Evolutionary conservation across 2,113 vertebrate genomes (phyloP).

Genomic region (Boulengeromyrus knoepffleri): DNA sequence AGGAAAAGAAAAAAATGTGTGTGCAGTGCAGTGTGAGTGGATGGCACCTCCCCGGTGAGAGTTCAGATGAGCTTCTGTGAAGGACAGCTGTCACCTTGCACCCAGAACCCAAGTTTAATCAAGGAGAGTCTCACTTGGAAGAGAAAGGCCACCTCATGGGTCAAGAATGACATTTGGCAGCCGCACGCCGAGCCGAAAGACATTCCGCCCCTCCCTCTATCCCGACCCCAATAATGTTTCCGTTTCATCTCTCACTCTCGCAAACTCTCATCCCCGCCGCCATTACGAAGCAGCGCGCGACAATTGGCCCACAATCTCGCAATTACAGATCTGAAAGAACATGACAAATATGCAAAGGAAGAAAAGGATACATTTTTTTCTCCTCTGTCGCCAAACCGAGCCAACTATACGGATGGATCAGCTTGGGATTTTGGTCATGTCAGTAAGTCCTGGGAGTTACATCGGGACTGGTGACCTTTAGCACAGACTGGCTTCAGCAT

Average conservation of each 20-base stretch:
- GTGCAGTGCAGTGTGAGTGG: not conserved
- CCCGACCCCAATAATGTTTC: constrained; percentile 2
- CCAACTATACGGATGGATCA: not conserved
- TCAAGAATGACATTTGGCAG: not conserved
- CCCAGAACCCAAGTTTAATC: constrained; percentile 3
- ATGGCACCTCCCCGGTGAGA: not conserved
- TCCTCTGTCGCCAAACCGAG: not conserved
- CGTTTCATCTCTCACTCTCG: not conserved
- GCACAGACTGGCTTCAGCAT: not conserved
- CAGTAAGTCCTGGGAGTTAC: not conserved
- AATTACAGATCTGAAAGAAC: not conserved
- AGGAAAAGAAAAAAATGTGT: not conserved
- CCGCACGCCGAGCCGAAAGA: not conserved
- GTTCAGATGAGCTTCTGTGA: not conserved
- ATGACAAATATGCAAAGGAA: not conserved
- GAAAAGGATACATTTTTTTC: not conserved
- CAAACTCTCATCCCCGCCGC: not conserved
- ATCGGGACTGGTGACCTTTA: not conserved
- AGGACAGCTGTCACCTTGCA: constrained; percentile 18
- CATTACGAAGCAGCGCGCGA: not conserved
- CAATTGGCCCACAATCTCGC: not conserved
- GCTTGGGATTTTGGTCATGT: not conserved
- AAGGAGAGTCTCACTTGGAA: not conserved
- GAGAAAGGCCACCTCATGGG: constrained; percentile 3
- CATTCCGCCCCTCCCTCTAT: not conserved